Conservation (phyloP, 2,797 vertebrate species). For the Cetoscarus ocellatus region DNA sequence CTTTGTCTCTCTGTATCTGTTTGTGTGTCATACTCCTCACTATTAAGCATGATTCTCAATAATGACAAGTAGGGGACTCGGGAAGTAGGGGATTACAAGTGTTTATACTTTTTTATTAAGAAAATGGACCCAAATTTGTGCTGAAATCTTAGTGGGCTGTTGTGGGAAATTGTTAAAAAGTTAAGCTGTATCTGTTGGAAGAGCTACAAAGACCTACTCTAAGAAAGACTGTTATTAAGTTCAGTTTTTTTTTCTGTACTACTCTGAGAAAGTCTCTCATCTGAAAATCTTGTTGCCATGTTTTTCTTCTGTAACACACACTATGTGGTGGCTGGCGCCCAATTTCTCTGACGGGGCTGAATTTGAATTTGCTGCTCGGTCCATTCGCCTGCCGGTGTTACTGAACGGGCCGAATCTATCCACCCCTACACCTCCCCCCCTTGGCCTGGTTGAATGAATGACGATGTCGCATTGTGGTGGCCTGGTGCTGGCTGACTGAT, state of each 20-base stretch:
- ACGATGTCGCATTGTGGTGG: slow-evolving; percentile 89
- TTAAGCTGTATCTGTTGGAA: slow-evolving; percentile 47
- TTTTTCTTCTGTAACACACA: slow-evolving; percentile 99
- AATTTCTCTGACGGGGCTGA: slow-evolving; percentile 95
- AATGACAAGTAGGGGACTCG: slow-evolving; percentile 53
- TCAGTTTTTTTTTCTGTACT: slow-evolving; percentile 79
- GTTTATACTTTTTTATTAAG: slow-evolving; percentile 48
- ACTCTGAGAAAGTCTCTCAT: slow-evolving; percentile 90
- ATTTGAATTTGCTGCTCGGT: slow-evolving; percentile 97
- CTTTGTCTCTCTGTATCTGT: slow-evolving; percentile 58
- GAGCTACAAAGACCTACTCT: slow-evolving; percentile 60
- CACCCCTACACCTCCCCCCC: slow-evolving; percentile 89
- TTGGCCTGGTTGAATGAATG: slow-evolving; percentile 91
- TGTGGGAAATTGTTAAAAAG: slow-evolving; percentile 49
- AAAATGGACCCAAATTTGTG: slow-evolving; percentile 62
- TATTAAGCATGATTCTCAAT: slow-evolving; percentile 63
- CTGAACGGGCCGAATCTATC: slow-evolving; percentile 95
- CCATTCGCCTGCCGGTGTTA: slow-evolving; percentile 92
- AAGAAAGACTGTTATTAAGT: slow-evolving; percentile 81
- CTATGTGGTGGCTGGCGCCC: slow-evolving; percentile 93
- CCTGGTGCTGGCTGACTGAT: slow-evolving; percentile 90
- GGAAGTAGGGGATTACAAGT: slow-evolving; percentile 45
- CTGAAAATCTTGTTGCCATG: slow-evolving; percentile 98
- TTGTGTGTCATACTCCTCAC: slow-evolving; percentile 54
- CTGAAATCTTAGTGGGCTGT: slow-evolving; percentile 55